phyloP scores from a whole-genome alignment of 2,113 vertebrate genomes.

The Ceratotherium simum region DNA sequence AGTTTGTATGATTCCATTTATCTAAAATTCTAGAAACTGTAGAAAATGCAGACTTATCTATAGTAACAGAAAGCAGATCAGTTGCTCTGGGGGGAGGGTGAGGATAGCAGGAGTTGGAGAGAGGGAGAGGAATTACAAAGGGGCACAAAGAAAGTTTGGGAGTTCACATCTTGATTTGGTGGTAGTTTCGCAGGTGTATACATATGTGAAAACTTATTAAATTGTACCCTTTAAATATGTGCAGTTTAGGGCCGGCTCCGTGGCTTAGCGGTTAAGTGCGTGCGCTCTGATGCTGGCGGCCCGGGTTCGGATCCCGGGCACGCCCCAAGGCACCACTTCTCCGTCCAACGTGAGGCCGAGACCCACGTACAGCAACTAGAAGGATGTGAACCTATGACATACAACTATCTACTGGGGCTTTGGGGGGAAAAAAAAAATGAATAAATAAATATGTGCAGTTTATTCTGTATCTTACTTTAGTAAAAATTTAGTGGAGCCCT shows the following conservation, averaged over 20 bases:
- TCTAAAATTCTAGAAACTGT: neutral
- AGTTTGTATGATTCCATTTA: neutral
- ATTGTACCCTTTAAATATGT: neutral
- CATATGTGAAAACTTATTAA: neutral
- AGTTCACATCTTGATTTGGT: neutral
- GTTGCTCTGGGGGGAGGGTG: neutral
- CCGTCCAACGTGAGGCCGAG: no score
- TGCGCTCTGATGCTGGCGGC: no score
- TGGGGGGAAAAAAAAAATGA: no score
- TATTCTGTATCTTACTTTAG: neutral
- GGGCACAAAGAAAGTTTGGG: neutral
- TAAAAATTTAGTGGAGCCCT: neutral
- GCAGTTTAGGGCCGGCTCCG: no score
- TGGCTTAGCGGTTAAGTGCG: no score
- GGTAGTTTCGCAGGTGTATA: neutral
- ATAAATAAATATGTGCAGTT: neutral
- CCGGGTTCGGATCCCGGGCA: no score
- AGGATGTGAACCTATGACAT: no score
- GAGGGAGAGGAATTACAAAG: neutral
- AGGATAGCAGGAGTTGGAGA: neutral
- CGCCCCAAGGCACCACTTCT: no score
- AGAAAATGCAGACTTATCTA: neutral
- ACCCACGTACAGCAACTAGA: no score
- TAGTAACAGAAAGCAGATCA: neutral
- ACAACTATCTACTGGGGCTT: no score